A percentile compares a stretch with the other conserved stretches of the same genome.
These are phyloP conservation scores for Sebastes fasciatus DNA, from an alignment of 2,113 vertebrate genomes.

Conservation along the genomic window DNA sequence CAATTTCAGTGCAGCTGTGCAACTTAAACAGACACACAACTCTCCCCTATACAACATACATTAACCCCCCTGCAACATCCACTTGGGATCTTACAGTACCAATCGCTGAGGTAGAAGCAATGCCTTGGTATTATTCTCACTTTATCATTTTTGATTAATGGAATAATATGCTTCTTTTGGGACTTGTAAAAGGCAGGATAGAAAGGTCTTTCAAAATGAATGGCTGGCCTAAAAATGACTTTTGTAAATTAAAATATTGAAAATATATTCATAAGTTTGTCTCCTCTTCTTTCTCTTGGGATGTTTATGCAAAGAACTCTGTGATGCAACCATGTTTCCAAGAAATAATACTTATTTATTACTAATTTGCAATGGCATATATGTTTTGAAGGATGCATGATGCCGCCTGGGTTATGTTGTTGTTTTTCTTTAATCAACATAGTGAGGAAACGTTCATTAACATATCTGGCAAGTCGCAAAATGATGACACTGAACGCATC, in stretches of 20 bases:
- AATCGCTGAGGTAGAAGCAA: not conserved
- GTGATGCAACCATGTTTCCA: not conserved
- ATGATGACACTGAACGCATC: not conserved
- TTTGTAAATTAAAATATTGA: not conserved
- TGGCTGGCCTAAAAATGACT: not conserved
- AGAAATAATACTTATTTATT: not conserved
- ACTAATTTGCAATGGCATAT: not conserved
- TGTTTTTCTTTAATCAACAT: not conserved
- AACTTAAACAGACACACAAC: conserved; percentile 1
- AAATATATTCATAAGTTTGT: not conserved
- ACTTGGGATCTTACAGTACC: not conserved
- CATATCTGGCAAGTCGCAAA: not conserved
- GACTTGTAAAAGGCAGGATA: not conserved
- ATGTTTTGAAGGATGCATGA: not conserved
- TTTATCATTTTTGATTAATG: not conserved
- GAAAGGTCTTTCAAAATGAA: not conserved
- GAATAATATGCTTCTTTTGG: not conserved
- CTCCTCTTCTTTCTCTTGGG: not conserved
- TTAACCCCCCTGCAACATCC: not conserved
- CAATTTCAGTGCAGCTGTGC: conserved; percentile 64
- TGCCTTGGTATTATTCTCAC: not conserved
- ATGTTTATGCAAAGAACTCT: not conserved
- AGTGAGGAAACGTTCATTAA: too few relatives aligned
- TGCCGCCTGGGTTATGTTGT: not conserved
- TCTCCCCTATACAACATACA: not conserved